Base-by-base conservation (phyloP, 2,113 vertebrate species). In the Apteryx owenii region DNA sequence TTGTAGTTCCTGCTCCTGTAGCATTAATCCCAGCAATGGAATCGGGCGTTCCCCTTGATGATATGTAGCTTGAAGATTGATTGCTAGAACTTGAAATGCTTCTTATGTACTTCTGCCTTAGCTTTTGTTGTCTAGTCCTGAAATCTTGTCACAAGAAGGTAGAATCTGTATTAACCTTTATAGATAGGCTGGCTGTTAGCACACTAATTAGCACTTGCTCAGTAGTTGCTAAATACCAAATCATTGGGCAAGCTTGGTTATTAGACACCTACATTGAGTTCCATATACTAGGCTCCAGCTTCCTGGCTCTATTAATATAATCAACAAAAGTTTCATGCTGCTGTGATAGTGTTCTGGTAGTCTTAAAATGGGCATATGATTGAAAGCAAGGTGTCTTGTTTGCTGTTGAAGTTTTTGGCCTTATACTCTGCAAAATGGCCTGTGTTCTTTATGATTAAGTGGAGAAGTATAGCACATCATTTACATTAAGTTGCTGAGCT, bases 191-290 rank as follows among this genome's bases (percentile, higher is more conserved):
- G 85, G 22, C 77, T 90, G 56, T 54, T 91, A 85, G 79, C 51
- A 69, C 31, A 1, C 78, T 89, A 38, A 66, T 88, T 75, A 72
- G 50, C 66, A 91, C 3, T 0, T 69, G 16, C 36, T 85, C 53
- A 23, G 17, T 65, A 68, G 46, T 91, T 93, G 81, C 89, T 90
- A 77, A 79, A 73, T 79, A 93, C 15, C 90, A 92, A 78, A 29
- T 60, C 83, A 48, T 81, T 90, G 73, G 82, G 62, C 90, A 83
- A 90, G 65, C 48, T 79, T 80, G 76, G 40, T 97, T 88, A 79
- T 93, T 89, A 94, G 91, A 97, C 82, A 89, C 38, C 51, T 95
- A 31, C 26, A 81, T 9, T 87, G 85, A 58, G 85, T 96, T 85
- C 70, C 28, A 3, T 83, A 82, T 94, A 70, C 38, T 40, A 80